These are phyloP conservation scores for Megalopta genalis DNA, from an alignment of 1,140 invertebrate genomes.

Conservation along the genomic window DNA sequence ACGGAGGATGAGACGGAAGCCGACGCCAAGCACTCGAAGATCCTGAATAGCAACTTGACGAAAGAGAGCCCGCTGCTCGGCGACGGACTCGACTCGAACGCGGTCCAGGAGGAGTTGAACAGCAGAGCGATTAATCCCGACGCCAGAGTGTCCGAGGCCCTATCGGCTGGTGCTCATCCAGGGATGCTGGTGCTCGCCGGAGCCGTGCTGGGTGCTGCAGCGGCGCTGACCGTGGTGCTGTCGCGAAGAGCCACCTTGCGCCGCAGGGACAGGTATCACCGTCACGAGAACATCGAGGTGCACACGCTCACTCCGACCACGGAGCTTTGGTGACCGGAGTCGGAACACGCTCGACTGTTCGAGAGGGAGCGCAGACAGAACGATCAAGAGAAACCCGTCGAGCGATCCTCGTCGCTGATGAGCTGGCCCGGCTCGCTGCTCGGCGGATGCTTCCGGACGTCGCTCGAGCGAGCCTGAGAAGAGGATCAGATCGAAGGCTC, in stretches of 20 bases:
- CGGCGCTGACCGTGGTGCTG: slow-evolving; percentile 77
- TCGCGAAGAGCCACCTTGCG: slow-evolving; percentile 70
- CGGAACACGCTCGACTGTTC: slow-evolving; percentile 53
- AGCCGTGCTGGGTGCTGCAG: slow-evolving; percentile 75
- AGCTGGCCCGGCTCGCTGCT: slow-evolving; percentile 10
- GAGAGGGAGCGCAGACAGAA: slow-evolving; percentile 41
- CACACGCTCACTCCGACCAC: slow-evolving; percentile 83
- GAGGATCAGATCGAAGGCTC: no score
- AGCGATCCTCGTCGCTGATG: slow-evolving; percentile 11
- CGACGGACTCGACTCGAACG: slow-evolving; percentile 55
- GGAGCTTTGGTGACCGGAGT: slow-evolving; percentile 85
- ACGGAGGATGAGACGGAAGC: neutral
- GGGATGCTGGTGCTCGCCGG: slow-evolving; percentile 80
- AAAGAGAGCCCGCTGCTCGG: slow-evolving; percentile 30
- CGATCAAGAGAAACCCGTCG: slow-evolving; percentile 25
- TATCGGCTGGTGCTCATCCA: slow-evolving; percentile 75
- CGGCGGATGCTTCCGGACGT: slow-evolving; percentile 25
- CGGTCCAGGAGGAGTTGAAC: slow-evolving; percentile 74
- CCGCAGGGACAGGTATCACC: slow-evolving; percentile 75
- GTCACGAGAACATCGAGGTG: slow-evolving; percentile 85
- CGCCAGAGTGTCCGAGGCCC: slow-evolving; percentile 64
- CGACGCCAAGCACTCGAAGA: slow-evolving; percentile 21
- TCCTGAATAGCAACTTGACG: slow-evolving; percentile 27
- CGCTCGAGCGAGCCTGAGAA: no score
- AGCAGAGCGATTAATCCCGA: slow-evolving; percentile 73